Evolutionary conservation across 2,888 invertebrate species (phyloP), one percentile per base, ranked within the genome.

Genomic region (Helleia helle): DNA sequence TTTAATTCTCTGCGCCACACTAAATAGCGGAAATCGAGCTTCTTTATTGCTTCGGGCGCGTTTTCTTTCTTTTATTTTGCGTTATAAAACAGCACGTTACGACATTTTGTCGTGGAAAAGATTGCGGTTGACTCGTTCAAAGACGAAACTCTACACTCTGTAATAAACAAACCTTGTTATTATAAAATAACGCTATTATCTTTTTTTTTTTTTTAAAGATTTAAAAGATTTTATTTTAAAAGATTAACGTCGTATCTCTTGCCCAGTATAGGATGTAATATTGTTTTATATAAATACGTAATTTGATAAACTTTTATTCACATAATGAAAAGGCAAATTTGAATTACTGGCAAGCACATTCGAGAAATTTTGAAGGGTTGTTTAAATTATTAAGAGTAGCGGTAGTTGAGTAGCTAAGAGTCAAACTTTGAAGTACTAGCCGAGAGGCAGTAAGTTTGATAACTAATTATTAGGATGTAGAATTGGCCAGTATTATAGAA

Each of bases 21-120:
- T 65, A 68, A 74, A 71, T 71, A 63, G 63, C 65, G 69, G 64
- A 70, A 74, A 71, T 74, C 63, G 64, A 71, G 72, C 63, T 59
- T 55, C 63, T 73, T 76, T 74, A 75, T 80, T 71, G 69, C 71
- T 65, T 65, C 52, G 56, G 52, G 66, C 68, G 67, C 62, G 71
- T 59, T 66, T 61, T 59, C 59, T 65, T 69, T 73, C 65, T 70
- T 71, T 72, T 71, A 63, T 74, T 73, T 72, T 48, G 40, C 63
- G 69, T 63, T 66, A 69, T 69, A 68, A 75, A 72, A 72, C 62
- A 66, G 63, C 60, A 62, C 56, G 62, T 67, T 66, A 69, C 66
- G 66, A 66, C 62, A 63, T 68, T 63, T 64, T 59, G 60, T 59
- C 59, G 62, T 65, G 64, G 64, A 58, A 64, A 62, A 68, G 67